Conservation (phyloP, 2,797 vertebrate species). For the Buceros bicornis region DNA sequence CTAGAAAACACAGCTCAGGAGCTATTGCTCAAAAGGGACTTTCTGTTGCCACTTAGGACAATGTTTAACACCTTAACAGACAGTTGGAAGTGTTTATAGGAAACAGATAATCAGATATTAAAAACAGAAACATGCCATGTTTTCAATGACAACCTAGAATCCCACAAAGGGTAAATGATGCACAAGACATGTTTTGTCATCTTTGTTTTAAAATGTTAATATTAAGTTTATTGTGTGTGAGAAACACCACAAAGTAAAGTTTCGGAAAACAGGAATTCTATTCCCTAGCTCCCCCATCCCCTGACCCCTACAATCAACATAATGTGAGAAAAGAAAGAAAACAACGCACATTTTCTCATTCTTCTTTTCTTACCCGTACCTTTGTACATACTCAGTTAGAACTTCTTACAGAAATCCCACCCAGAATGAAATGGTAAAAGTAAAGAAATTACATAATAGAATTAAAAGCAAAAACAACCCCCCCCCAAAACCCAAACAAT, state of each 20-base stretch:
- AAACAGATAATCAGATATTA: not conserved
- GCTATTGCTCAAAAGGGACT: not conserved
- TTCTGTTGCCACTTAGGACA: not conserved
- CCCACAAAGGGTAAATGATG: not conserved
- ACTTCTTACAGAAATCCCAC: not conserved
- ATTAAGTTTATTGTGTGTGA: not conserved
- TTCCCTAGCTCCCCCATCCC: fast-evolving
- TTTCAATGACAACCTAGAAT: not conserved
- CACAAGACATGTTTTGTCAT: not conserved
- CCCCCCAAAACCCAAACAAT: not conserved
- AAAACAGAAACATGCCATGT: not conserved
- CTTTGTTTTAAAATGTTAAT: not conserved
- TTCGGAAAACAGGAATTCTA: not conserved
- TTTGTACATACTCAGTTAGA: not conserved
- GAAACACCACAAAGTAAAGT: not conserved
- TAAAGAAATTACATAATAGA: not conserved
- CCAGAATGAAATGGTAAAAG: not conserved
- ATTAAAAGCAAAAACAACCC: not conserved
- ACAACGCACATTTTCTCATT: not conserved
- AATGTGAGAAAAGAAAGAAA: not conserved
- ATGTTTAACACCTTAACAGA: not conserved
- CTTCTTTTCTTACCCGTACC: not conserved
- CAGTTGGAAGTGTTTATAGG: not conserved
- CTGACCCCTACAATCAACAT: not conserved
- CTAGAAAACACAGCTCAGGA: not conserved